Conservation (phyloP, 2,797 vertebrate species). For the Eulemur albifrons region DNA sequence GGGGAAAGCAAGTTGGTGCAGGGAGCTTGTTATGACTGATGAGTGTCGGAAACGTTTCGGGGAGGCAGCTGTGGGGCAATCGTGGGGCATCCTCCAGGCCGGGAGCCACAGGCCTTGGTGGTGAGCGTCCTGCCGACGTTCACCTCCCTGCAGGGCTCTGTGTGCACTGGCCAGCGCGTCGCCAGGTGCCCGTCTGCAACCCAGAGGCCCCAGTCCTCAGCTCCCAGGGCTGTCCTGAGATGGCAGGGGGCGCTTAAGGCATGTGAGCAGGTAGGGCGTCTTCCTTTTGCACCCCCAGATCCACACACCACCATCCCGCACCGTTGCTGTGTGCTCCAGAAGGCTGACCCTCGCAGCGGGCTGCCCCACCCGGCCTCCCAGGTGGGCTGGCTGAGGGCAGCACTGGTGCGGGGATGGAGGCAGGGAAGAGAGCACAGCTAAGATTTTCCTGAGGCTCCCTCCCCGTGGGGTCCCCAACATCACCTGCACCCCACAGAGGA, state of each 20-base stretch:
- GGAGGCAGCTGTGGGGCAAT: constrained; percentile 59
- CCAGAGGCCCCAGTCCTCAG: not conserved
- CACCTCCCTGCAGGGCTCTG: fast-evolving
- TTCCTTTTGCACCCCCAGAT: not conserved
- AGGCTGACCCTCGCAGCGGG: not conserved
- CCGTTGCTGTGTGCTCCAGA: not conserved
- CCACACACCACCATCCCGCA: not conserved
- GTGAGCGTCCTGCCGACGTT: not conserved
- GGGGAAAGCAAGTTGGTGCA: constrained; percentile 73
- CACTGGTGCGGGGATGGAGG: not conserved
- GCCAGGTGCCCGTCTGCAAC: not conserved
- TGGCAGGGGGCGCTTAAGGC: not conserved
- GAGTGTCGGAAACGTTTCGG: constrained; percentile 66
- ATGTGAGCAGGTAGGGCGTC: fast-evolving
- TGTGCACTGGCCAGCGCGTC: not conserved
- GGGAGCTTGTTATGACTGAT: constrained; percentile 71
- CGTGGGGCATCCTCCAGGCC: constrained; percentile 38
- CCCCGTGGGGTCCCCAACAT: not conserved
- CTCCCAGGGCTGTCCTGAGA: not conserved
- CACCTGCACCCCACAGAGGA: not conserved
- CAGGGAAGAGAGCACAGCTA: not conserved
- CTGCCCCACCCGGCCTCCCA: not conserved
- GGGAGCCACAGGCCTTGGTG: not conserved
- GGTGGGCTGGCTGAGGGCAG: fast-evolving
- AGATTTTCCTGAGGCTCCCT: not conserved